These are phyloP conservation scores for Aporrectodea caliginosa DNA, from an alignment of 1,140 invertebrate species.

Conservation along the genomic window DNA sequence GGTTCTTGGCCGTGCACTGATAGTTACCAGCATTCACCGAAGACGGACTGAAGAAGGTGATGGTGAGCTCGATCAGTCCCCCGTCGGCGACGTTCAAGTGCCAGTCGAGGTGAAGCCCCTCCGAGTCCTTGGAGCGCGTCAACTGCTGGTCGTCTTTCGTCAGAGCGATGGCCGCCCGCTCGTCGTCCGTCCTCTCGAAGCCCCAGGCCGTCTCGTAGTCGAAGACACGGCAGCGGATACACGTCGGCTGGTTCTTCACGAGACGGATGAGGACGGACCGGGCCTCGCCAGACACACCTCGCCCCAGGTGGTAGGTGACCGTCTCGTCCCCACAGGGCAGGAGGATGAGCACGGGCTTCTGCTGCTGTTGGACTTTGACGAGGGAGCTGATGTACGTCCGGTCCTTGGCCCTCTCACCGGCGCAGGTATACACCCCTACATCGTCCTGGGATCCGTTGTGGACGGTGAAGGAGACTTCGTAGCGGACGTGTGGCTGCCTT, in stretches of 20 bases:
- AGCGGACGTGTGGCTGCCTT: not conserved
- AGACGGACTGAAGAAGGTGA: not conserved
- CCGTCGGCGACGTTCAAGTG: not conserved
- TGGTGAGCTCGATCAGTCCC: not conserved
- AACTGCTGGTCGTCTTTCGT: not conserved
- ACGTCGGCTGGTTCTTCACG: not conserved
- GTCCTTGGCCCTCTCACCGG: not conserved
- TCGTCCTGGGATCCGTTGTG: not conserved
- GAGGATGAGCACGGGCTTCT: not conserved
- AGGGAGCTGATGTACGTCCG: not conserved
- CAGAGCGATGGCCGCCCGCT: not conserved
- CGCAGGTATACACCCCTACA: not conserved
- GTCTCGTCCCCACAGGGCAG: not conserved
- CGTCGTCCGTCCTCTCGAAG: not conserved
- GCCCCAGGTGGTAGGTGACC: not conserved
- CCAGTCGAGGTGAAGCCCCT: not conserved
- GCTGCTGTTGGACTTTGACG: not conserved
- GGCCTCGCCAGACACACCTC: not conserved
- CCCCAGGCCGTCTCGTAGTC: not conserved
- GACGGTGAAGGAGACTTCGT: not conserved
- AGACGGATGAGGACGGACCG: not conserved
- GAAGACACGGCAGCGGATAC: not conserved
- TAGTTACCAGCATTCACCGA: not conserved
- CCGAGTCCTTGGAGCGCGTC: not conserved
- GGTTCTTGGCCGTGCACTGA: not conserved